A percentile compares a stretch with the other conserved stretches of the same genome.
These are phyloP conservation scores for Scolopax mira DNA, from an alignment of 2,113 vertebrate species.

Conservation along the genomic window DNA sequence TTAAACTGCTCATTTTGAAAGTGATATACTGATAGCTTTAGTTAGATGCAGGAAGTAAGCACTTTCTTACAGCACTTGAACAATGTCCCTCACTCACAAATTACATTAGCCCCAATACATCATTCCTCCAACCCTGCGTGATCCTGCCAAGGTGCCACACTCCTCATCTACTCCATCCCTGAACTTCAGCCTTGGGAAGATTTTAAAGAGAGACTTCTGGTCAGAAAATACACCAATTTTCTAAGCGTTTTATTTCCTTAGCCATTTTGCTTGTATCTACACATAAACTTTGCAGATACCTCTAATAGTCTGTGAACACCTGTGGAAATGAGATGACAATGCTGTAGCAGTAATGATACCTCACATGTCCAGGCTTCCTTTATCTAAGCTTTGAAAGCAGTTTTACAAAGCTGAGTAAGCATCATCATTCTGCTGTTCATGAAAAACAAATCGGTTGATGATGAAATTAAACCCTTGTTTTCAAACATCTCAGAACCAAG, in stretches of 20 bases:
- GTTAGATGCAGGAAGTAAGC: background rate
- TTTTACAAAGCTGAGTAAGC: background rate
- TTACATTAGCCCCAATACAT: background rate
- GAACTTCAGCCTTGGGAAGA: background rate
- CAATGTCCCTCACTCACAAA: background rate
- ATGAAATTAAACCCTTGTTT: background rate
- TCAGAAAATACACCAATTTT: fast-evolving
- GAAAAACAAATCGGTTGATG: background rate
- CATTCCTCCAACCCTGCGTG: background rate
- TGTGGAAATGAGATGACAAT: background rate
- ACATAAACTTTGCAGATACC: background rate
- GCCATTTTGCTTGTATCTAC: background rate
- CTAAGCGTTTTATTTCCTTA: background rate
- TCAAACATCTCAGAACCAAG: background rate
- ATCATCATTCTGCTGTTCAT: background rate
- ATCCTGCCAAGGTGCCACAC: background rate
- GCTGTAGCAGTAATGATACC: background rate
- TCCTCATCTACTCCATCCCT: background rate
- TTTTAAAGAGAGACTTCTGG: background rate
- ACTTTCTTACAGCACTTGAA: background rate
- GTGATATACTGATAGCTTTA: background rate
- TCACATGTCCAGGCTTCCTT: background rate
- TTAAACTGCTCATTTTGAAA: conserved; percentile 32
- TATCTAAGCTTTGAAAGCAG: background rate
- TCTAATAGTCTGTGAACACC: background rate